Evolutionary conservation across 2,797 vertebrate genomes (phyloP), one percentile per base, ranked within the genome.

Genomic region (Acipenser transmontanus): DNA sequence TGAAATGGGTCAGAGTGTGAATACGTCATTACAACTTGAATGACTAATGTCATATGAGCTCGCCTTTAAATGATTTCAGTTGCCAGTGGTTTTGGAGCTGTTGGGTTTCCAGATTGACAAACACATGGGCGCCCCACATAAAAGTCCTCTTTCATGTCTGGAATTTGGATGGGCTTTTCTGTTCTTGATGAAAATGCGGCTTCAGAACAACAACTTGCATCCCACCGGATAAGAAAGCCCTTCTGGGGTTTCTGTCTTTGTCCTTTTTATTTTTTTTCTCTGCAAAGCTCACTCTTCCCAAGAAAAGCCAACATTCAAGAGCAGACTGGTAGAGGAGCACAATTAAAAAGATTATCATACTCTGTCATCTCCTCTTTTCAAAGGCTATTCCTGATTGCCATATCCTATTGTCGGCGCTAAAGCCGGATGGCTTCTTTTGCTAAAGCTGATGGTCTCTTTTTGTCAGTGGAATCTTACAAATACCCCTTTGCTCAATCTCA

Each of bases 281-380:
- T 62, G 34, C 47, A 63, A 13, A 63, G 62, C 47, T 6, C 11
- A 49, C n/a, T 49, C 49, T 56, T 47, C 63, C 47, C 12, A 14
- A 56, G 14, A 20, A 56, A 65, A 65, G 20, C 50, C 63, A 51
- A 56, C 9, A 47, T 12, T 50, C 3, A 68, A 49, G 47, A 54
- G 63, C 6, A 14, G 65, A n/a, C 14, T 17, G 12, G 59, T 64
- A 68, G 10, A 50, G 11, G 61, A 11, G 54, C 17, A 48, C 47
- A 6, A 59, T 62, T 70, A 73, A 73, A 68, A 61, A 63, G 68
- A 70, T 70, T 70, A 72, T 62, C 49, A 51, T 47, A 47, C 48
- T 49, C 64, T 60, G 34, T 51, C 65, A 70, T 52, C 14, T 57
- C 54, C n/a, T 57, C 60, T 54, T 64, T 67, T 67, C 17, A 62